phyloP scores from a whole-genome alignment of 30 jellyfish, hydroid and myxozoan genomes.

The Morbakka virulenta region DNA sequence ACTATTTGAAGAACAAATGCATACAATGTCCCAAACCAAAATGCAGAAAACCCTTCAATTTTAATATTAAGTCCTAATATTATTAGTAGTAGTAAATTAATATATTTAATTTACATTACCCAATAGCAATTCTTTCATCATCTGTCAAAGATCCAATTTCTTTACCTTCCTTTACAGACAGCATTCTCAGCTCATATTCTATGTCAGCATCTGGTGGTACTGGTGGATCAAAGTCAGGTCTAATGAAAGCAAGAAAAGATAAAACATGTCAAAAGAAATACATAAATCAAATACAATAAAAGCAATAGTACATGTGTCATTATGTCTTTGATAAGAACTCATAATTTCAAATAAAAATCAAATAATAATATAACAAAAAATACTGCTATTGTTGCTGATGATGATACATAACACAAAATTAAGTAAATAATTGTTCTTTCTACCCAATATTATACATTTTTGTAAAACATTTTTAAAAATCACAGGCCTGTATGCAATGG shows the following conservation, averaged over 20 bases:
- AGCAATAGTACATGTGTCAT: background rate
- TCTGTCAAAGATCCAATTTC: conserved; percentile 14
- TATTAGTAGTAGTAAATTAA: too few species aligned
- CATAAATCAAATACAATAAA: background rate
- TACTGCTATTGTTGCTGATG: too few species aligned
- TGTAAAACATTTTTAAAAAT: too few species aligned
- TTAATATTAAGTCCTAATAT: too few species aligned
- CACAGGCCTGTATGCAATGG: too few species aligned
- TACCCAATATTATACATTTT: too few species aligned
- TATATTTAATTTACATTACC: too few species aligned
- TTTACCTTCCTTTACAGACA: conserved; percentile 57
- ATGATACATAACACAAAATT: too few species aligned
- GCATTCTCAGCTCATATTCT: conserved; percentile 58
- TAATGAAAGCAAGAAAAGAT: conserved; percentile 20
- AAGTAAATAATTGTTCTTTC: too few species aligned
- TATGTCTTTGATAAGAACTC: background rate
- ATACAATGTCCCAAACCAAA: too few species aligned
- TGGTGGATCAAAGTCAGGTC: conserved; percentile 13
- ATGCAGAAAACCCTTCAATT: too few species aligned
- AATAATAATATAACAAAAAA: background rate
- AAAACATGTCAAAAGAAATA: background rate
- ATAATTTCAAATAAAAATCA: background rate
- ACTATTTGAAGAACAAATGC: too few species aligned
- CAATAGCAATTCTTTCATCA: conserved; percentile 44
- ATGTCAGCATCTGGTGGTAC: conserved; percentile 65